Base-by-base conservation (phyloP, 2,113 vertebrate species). In the Chelonoidis abingdonii region DNA sequence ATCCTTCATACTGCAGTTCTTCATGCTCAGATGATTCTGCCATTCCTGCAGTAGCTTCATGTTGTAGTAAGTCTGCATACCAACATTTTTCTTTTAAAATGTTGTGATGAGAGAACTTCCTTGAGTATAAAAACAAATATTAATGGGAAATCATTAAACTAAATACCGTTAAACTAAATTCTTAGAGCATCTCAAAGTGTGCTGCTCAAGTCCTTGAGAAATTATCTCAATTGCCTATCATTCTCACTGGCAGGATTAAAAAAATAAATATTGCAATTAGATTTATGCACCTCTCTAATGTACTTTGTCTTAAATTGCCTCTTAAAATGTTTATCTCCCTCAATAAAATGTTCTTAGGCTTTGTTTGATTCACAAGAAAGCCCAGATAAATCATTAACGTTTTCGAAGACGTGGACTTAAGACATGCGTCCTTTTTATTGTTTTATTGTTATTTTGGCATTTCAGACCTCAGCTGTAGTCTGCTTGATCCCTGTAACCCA, bases 371-470 rank as follows among this genome's bases (percentile, higher is more conserved):
- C 50, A 19, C 2, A 89, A 88, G 87, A 86, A 91, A 93, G 24
- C 59, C n/a, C 10, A 92, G 57, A 84, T 96, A 87, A 93, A 78
- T 85, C 25, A 80, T 92, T 95, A 1, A 12, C 81, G 80, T 16
- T 94, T 97, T 90, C 95, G 82, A 95, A 94, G 27, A 35, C 8
- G 17, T 10, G 89, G 83, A 88, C 80, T 85, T 94, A 89, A 92
- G 35, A 92, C 25, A n/a, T 41, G 35, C 53, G 59, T 4, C 57
- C 93, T 92, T 88, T 83, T 95, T 84, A 95, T 95, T 97, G 78
- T 84, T 96, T 97, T 44, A 84, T 95, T 97, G 65, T 89, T 85
- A 90, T 95, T 97, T 97, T 97, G 89, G 22, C 72, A 90, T 82
- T 93, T 97, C 96, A 94, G 85, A 92, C 88, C 16, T 92, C 89